phyloP scores from a whole-genome alignment of 2,888 invertebrate species.

The Caenorhabditis wallacei region DNA sequence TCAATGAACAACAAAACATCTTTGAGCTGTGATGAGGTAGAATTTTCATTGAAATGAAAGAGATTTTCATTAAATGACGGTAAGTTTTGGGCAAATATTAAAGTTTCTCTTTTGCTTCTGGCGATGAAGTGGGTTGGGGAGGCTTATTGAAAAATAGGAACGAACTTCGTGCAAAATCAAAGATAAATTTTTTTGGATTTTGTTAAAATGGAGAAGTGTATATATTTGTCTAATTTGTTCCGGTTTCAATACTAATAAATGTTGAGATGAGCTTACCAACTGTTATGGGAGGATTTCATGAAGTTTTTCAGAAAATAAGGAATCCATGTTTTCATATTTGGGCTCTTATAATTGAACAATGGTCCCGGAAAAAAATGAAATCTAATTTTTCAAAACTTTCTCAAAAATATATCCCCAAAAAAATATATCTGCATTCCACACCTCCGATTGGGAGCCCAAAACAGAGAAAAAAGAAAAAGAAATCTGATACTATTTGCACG shows the following conservation, averaged over 20 bases:
- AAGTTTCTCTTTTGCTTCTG: constrained; percentile 58
- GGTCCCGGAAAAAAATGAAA: too few species aligned
- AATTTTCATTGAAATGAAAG: constrained; percentile 12
- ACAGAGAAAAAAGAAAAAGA: constrained; percentile 1
- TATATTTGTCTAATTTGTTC: too few species aligned
- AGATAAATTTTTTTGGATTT: not conserved
- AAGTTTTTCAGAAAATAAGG: too few species aligned
- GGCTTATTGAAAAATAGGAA: constrained; percentile 33
- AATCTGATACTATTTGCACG: constrained; percentile 61
- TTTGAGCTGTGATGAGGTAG: not conserved
- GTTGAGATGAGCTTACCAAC: too few species aligned
- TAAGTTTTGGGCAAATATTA: constrained; percentile 54
- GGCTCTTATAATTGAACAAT: too few species aligned
- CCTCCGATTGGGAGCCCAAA: constrained; percentile 40
- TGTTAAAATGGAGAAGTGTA: too few species aligned
- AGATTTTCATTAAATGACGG: constrained; percentile 48
- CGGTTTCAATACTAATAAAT: too few species aligned
- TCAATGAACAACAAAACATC: constrained; percentile 13
- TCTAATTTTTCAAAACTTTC: constrained; percentile 2
- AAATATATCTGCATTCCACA: constrained; percentile 31
- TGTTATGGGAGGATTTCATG: too few species aligned
- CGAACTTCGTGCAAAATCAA: constrained; percentile 26
- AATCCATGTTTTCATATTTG: too few species aligned
- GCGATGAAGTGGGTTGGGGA: constrained; percentile 27
- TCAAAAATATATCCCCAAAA: too few species aligned